Percentiles rank a stretch among this genome's conserved stretches.
Conservation (phyloP, 2,797 vertebrate species). For the Labeo calbasu region DNA sequence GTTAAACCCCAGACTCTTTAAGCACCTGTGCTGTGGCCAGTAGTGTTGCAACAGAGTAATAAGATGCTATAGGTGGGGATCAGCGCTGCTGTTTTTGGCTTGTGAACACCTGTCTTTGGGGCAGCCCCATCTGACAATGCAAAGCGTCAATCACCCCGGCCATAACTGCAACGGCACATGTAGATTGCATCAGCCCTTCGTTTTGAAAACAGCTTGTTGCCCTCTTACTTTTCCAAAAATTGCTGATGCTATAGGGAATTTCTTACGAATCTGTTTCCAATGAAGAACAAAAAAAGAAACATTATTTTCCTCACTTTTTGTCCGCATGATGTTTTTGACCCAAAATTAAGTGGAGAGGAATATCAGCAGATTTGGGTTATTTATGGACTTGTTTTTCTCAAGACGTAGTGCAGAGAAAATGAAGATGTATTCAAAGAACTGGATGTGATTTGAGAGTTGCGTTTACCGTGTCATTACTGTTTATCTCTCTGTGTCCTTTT, state of each 20-base stretch:
- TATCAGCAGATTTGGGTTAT: constrained; percentile 55
- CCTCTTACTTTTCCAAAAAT: constrained; percentile 38
- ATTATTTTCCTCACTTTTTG: constrained; percentile 43
- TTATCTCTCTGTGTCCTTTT: constrained; percentile 33
- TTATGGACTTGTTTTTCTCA: constrained; percentile 56
- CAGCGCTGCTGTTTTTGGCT: constrained; percentile 40
- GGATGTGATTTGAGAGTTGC: constrained; percentile 17
- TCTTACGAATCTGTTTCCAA: constrained; percentile 52
- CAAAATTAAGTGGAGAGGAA: constrained; percentile 38
- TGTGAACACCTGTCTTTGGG: constrained; percentile 72
- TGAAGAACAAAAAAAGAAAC: constrained; percentile 17
- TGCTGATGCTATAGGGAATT: constrained; percentile 55
- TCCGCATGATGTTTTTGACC: constrained; percentile 50
- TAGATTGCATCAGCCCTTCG: constrained; percentile 71
- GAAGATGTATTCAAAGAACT: constrained; percentile 26
- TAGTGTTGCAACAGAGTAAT: constrained; percentile 35
- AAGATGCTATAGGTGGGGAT: constrained; percentile 44
- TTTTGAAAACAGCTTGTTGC: constrained; percentile 40
- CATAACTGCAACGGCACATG: constrained; percentile 64
- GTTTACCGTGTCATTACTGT: constrained; percentile 11
- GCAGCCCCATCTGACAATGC: constrained; percentile 36
- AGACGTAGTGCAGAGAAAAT: constrained; percentile 22
- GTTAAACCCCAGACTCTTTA: constrained; percentile 17
- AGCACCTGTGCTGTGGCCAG: constrained; percentile 33
- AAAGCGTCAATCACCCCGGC: constrained; percentile 22